A percentile compares a stretch with the other conserved stretches of the same genome.
These are phyloP conservation scores for Orthosia gracilis DNA, from an alignment of 2,888 invertebrate genomes.

Conservation along the genomic window DNA sequence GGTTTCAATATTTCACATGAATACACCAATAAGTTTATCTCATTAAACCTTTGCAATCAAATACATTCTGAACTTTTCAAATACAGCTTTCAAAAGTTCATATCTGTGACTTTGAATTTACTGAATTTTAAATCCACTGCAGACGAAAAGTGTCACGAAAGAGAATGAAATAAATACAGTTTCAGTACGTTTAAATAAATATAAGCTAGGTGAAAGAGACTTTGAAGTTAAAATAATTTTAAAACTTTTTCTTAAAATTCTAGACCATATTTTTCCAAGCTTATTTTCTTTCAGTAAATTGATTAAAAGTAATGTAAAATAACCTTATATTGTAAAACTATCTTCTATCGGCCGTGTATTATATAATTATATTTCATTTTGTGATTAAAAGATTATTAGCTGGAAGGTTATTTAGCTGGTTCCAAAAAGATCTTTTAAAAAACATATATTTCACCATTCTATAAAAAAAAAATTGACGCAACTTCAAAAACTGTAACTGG, in stretches of 20 bases:
- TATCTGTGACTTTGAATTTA: conserved; percentile 22
- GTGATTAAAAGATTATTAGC: too few species aligned
- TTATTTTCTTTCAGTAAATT: conserved; percentile 1
- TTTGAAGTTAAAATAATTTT: background rate
- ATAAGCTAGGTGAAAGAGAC: conserved; percentile 24
- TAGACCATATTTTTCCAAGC: background rate
- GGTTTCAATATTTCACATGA: conserved; percentile 3
- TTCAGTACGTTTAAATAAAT: conserved; percentile 35
- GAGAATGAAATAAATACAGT: conserved; percentile 23
- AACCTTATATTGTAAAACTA: background rate
- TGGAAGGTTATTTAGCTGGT: too few species aligned
- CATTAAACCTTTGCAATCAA: conserved; percentile 38
- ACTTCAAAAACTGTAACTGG: background rate
- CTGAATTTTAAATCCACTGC: conserved; percentile 28
- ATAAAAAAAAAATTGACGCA: background rate
- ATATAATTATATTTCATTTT: too few species aligned
- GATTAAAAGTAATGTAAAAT: background rate
- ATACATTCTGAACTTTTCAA: conserved; percentile 26
- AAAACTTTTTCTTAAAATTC: conserved; percentile 9
- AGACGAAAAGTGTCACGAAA: conserved; percentile 25
- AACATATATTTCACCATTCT: background rate
- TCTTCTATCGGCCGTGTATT: too few species aligned
- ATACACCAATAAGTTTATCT: conserved; percentile 13
- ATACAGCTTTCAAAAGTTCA: conserved; percentile 14
- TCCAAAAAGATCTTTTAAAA: background rate